These are phyloP conservation scores for Austrofundulus limnaeus DNA, from an alignment of 2,113 vertebrate genomes.

Conservation along the genomic window DNA sequence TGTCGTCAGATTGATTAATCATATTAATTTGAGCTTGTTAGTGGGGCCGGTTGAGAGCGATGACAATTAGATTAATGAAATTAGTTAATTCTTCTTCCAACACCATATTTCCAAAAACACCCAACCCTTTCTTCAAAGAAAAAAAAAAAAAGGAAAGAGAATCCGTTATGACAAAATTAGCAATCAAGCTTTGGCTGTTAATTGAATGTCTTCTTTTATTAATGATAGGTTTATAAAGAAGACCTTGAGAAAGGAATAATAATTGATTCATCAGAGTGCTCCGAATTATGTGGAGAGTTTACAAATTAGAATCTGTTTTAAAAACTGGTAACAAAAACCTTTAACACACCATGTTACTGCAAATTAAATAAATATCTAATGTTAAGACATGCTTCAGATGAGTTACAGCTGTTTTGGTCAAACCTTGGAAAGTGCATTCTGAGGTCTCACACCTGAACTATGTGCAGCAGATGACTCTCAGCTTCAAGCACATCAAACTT, in stretches of 20 bases:
- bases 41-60: constrained; percentile 87
- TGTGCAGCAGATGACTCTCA: too few species aligned
- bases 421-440: too few species aligned
- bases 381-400: too few species aligned
- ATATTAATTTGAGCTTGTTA: constrained; percentile 96
- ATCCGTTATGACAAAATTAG: constrained; percentile 81
- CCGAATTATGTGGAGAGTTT: constrained; percentile 53
- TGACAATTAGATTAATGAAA: constrained; percentile 95
- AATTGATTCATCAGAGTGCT: constrained; percentile 78
- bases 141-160: constrained; percentile 62
- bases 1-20: constrained; percentile 97
- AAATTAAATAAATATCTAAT: too few species aligned
- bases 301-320: constrained; percentile 31
- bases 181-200: constrained; percentile 86
- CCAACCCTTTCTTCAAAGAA: constrained; percentile 6
- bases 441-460: too few species aligned
- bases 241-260: constrained; percentile 90
- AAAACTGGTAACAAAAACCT: constrained; percentile 25
- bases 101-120: constrained; percentile 65
- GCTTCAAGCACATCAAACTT: too few species aligned
- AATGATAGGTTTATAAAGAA: constrained; percentile 90
- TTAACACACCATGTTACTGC: too few species aligned
- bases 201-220: constrained; percentile 97
- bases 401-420: too few species aligned
- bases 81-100: constrained; percentile 82